A percentile compares a stretch with the other conserved stretches of the same genome.
These are phyloP conservation scores for Trichosurus vulpecula DNA, from an alignment of 2,797 vertebrate genomes.

Conservation along the genomic window DNA sequence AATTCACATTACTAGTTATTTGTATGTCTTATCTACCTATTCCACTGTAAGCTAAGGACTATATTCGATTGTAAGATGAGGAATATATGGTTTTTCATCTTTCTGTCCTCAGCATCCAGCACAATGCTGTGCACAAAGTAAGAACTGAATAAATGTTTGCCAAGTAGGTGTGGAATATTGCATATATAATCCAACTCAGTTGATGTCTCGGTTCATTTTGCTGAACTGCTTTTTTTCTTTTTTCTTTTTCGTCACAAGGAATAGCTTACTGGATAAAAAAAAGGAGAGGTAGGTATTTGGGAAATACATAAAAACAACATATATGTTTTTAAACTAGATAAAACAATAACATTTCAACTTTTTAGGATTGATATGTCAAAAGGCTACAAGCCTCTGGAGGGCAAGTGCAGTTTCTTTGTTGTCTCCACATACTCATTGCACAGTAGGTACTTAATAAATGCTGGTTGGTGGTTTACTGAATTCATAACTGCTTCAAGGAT, in stretches of 20 bases:
- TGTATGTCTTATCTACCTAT: neutral
- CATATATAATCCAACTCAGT: neutral
- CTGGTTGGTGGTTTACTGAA: neutral
- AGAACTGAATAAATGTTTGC: neutral
- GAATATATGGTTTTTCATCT: neutral
- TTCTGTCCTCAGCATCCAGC: neutral
- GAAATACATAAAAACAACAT: neutral
- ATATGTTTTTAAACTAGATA: neutral
- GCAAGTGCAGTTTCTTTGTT: neutral
- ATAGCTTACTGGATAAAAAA: neutral
- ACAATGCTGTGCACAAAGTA: neutral
- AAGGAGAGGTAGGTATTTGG: neutral
- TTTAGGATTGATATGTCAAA: neutral
- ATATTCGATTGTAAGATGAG: neutral
- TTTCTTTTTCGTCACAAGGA: neutral
- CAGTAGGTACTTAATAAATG: neutral
- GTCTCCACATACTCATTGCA: neutral
- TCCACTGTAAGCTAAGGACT: neutral
- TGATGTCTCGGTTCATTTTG: neutral
- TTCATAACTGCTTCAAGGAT: constrained; percentile 16
- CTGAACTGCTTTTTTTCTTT: neutral
- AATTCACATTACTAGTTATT: neutral
- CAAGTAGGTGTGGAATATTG: neutral
- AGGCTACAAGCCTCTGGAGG: neutral
- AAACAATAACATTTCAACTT: neutral